phyloP scores from a whole-genome alignment of 2,888 invertebrate genomes.

The Galeopsomyia nigrocyanea region DNA sequence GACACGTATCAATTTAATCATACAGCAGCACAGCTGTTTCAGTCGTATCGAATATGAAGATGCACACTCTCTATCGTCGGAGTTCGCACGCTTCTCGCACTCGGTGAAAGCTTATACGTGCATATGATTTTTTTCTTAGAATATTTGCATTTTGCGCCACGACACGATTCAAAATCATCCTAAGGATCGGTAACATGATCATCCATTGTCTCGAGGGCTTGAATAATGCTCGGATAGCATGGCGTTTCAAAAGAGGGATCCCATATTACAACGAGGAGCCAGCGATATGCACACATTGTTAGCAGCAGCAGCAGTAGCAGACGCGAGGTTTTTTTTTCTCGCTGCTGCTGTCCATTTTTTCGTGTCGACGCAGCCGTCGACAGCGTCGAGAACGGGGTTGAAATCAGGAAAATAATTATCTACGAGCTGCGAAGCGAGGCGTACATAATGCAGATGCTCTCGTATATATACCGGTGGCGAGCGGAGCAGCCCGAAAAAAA shows the following conservation, averaged over 20 bases:
- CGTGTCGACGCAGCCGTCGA: not conserved
- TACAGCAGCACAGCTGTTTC: too few relatives aligned
- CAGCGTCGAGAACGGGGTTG: slow-evolving; percentile 11
- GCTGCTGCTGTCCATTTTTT: too few relatives aligned
- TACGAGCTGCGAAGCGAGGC: not conserved
- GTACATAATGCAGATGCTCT: slow-evolving; percentile 19
- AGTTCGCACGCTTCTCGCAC: slow-evolving; percentile 14
- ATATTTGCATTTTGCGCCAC: slow-evolving; percentile 36
- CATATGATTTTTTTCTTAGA: slow-evolving; percentile 12
- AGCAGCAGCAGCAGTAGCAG: not conserved
- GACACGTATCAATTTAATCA: too few relatives aligned
- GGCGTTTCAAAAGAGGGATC: slow-evolving; percentile 41
- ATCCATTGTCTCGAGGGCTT: slow-evolving; percentile 40
- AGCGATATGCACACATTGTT: slow-evolving; percentile 17
- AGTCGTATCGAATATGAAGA: too few relatives aligned
- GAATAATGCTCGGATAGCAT: slow-evolving; percentile 43
- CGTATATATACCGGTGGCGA: not conserved
- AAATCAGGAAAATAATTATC: slow-evolving; percentile 35
- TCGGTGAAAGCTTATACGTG: not conserved
- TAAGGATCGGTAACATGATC: slow-evolving; percentile 46
- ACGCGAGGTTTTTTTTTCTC: too few relatives aligned
- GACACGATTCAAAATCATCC: slow-evolving; percentile 25
- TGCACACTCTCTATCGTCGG: too few relatives aligned
- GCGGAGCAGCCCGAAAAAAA: not conserved
- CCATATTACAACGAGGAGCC: slow-evolving; percentile 35